Percentiles rank a stretch among this genome's conserved stretches.
These are phyloP conservation scores for Crotalus viridis DNA, from an alignment of 2,113 vertebrate species.

Conservation along the genomic window DNA sequence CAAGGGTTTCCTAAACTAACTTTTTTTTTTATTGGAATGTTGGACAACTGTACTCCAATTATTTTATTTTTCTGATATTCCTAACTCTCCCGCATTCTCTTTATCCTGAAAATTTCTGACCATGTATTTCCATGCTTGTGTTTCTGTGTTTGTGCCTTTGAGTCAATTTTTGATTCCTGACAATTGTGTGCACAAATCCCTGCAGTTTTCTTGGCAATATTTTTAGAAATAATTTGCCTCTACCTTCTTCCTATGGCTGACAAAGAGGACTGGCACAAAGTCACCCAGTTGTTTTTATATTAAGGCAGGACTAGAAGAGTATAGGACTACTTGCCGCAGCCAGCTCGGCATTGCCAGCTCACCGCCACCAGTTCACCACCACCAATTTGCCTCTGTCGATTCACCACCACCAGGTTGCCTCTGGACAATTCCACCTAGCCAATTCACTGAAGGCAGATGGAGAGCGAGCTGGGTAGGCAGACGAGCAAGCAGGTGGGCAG, in stretches of 20 bases:
- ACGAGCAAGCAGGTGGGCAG: no score
- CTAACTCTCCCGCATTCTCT: not conserved
- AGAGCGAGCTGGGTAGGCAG: no score
- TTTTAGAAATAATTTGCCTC: not conserved
- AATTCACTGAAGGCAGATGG: no score
- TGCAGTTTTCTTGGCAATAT: not conserved
- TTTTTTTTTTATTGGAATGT: not conserved
- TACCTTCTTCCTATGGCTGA: not conserved
- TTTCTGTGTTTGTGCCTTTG: not conserved
- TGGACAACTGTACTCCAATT: not conserved
- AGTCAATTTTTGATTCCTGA: not conserved
- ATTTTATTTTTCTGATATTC: not conserved
- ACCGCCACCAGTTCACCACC: not conserved
- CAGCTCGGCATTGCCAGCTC: not conserved
- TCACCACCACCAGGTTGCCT: no score
- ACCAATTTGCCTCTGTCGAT: no score
- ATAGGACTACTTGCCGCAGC: not conserved
- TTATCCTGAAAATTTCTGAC: not conserved
- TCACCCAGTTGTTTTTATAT: not conserved
- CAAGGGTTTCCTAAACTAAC: not conserved
- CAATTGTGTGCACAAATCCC: not conserved
- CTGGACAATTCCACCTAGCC: no score
- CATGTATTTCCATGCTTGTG: not conserved
- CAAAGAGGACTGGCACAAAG: not conserved
- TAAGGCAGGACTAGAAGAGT: not conserved